These are phyloP conservation scores for Picus viridis DNA, from an alignment of 2,797 vertebrate genomes.

Conservation along the genomic window DNA sequence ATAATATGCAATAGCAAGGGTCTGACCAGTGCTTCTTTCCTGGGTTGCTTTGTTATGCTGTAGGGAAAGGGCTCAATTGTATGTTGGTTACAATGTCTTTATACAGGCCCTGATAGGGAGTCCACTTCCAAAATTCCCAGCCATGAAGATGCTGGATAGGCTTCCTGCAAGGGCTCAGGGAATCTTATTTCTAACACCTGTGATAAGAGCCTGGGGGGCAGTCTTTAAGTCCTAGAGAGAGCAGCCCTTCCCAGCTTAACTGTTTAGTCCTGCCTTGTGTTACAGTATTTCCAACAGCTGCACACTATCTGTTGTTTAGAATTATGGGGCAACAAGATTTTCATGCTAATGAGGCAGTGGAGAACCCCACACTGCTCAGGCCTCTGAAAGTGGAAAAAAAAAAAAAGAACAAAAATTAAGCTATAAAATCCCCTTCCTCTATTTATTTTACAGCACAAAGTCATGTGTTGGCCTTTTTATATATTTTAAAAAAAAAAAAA, in stretches of 20 bases:
- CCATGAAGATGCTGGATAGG: neutral
- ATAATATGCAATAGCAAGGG: neutral
- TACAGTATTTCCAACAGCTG: neutral
- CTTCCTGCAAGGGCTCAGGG: neutral
- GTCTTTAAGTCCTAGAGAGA: neutral
- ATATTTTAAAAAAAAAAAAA: conserved; percentile 30
- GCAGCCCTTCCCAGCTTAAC: neutral
- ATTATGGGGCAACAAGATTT: neutral
- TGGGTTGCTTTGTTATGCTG: neutral
- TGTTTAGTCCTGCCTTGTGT: neutral
- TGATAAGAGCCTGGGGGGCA: neutral
- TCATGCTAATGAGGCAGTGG: neutral
- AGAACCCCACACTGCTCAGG: neutral
- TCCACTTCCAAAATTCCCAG: neutral
- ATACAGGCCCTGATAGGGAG: neutral
- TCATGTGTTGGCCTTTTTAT: conserved; percentile 59
- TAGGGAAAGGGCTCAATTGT: neutral
- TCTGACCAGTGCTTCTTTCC: conserved; percentile 1
- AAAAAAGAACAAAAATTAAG: conserved; percentile 53
- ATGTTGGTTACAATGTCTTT: neutral
- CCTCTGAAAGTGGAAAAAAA: conserved; percentile 48
- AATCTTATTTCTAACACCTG: neutral
- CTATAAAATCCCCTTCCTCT: conserved; percentile 52
- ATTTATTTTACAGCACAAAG: conserved; percentile 62
- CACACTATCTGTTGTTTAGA: neutral